Base-by-base conservation (phyloP, 2,113 vertebrate genomes). In the Alethe castanea region DNA sequence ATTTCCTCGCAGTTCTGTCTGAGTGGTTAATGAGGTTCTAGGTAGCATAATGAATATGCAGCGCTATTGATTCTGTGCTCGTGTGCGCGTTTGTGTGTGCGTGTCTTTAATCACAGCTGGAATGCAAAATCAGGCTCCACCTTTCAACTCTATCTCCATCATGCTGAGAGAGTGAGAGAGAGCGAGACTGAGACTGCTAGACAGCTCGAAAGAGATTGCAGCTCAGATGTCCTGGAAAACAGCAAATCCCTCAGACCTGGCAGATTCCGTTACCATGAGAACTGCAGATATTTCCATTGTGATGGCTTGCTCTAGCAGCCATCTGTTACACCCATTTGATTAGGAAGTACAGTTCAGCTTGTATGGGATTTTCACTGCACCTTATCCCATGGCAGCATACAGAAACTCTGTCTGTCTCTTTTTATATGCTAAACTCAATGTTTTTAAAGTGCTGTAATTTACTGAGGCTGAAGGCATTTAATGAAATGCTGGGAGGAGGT, bases 321-420 rank as follows among this genome's bases (percentile, higher is more conserved):
- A 99, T 99, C 99, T 99, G 99, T 99, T 99, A 98, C 98, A 99
- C 98, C 98, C 98, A 99, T 99, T 99, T 98, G 98, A 98, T 98
- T 98, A 98, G 98, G 98, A 98, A 98, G 98, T 98, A 98, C 97
- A 98, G 97, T 98, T 98, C 97, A 97, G 98, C 97, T 97, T 98
- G 97, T 96, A 98, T 96, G 96, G 97, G 97, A 98, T 98, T 98
- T 98, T 98, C 95, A 54, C 97, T 97, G 98, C 98, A 98, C 98
- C 98, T 98, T 98, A 98, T 97, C 98, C 98, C 97, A 97, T 97
- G 96, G 98, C 96, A 97, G 95, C 80, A 16, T 91, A 96, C 89
- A 95, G 97, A 98, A 97, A 94, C 88, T 79, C 94, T 97, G 94
- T 96, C 67, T 54, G 90, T 73, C 61, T 93, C 95, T 98, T 98